These are phyloP conservation scores for Helicorthomorpha holstii DNA, from an alignment of 1,140 invertebrate genomes.

Conservation along the genomic window DNA sequence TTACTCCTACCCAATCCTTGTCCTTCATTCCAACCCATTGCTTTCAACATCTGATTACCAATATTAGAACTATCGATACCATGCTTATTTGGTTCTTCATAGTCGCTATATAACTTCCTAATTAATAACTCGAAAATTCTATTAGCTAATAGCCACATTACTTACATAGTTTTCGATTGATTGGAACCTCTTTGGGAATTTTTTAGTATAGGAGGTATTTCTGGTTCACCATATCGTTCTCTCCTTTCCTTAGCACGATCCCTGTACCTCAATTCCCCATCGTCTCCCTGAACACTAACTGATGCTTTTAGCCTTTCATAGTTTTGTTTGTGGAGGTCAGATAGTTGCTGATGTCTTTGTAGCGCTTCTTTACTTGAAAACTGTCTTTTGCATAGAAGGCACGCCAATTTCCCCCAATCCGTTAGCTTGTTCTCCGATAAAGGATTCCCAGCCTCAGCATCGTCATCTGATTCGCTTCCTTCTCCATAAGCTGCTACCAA, in stretches of 20 bases:
- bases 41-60: conserved; percentile 83
- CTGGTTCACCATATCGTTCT: conserved; percentile 79
- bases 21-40: conserved; percentile 97
- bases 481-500: conserved; percentile 61
- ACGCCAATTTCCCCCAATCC: conserved; percentile 80
- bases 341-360: conserved; percentile 70
- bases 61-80: conserved; percentile 75
- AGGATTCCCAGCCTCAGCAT: conserved; percentile 27
- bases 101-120: conserved; percentile 16
- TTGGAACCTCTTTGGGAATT: too few species aligned
- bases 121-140: too few species aligned
- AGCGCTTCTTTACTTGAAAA: conserved; percentile 79
- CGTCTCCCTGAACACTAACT: conserved; percentile 8
- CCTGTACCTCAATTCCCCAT: conserved; percentile 43
- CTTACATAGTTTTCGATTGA: too few species aligned
- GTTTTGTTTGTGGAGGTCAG: conserved; percentile 91
- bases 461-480: conserved; percentile 45
- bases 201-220: conserved; percentile 45
- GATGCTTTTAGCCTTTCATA: conserved; percentile 33
- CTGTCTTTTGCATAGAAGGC: conserved; percentile 85
- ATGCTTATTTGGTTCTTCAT: conserved; percentile 44
- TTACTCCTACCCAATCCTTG: conserved; percentile 81
- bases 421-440: conserved; percentile 43
- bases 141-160: too few species aligned
- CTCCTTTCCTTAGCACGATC: conserved; percentile 91